phyloP scores from a whole-genome alignment of 2,113 vertebrate species.

The Amazona vittata region DNA sequence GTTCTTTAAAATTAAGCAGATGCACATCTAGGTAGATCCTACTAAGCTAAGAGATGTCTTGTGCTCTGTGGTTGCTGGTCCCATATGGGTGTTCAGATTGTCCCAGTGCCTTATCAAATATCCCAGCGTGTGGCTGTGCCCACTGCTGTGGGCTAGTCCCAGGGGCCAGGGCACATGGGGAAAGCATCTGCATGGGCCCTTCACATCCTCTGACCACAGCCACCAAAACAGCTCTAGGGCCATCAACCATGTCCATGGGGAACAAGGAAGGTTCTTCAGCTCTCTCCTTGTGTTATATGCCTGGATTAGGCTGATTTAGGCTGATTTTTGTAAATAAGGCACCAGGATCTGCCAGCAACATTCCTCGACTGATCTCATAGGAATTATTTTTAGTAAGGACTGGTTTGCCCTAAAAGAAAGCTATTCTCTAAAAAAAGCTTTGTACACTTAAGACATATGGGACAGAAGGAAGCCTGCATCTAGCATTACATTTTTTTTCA shows the following conservation, averaged over 20 bases:
- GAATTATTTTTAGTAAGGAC: constrained; percentile 68
- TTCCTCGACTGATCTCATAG: constrained; percentile 62
- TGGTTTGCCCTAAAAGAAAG: constrained; percentile 65
- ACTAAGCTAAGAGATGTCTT: neutral
- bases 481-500: neutral
- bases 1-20: neutral
- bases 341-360: constrained; percentile 11
- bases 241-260: neutral
- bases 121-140: accelerated
- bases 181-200: accelerated
- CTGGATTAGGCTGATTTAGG: constrained; percentile 25
- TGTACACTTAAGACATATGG: constrained; percentile 49
- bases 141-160: neutral
- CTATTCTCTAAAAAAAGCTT: constrained; percentile 65
- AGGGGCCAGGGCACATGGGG: neutral
- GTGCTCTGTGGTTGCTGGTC: neutral
- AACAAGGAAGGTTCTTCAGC: neutral
- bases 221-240: neutral
- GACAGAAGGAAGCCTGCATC: constrained; percentile 42
- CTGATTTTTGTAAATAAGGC: constrained; percentile 32
- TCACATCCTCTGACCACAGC: neutral
- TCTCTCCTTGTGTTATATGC: neutral
- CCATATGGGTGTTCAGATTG: neutral
- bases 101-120: neutral
- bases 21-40: neutral